These are phyloP conservation scores for Troides helena DNA, from an alignment of 2,888 invertebrate species.

Conservation along the genomic window DNA sequence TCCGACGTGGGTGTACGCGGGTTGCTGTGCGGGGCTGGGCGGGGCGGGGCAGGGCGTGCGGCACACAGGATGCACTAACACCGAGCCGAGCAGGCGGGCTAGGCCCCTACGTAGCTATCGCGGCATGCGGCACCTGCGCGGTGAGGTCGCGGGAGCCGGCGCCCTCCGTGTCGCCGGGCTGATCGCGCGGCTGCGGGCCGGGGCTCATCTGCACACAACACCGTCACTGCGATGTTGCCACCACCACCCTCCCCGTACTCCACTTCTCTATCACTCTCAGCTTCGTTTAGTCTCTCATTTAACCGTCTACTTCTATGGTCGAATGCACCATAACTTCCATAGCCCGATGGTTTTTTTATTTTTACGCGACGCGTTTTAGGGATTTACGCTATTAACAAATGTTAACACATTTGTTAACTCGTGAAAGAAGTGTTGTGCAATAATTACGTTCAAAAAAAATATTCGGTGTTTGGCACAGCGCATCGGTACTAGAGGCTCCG, in stretches of 20 bases:
- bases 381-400: background rate
- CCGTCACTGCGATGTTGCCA: slow-evolving; percentile 71
- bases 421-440: background rate
- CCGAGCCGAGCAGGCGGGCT: slow-evolving; percentile 69
- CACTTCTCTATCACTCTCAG: slow-evolving; percentile 78
- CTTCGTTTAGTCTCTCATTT: slow-evolving; percentile 42
- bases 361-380: slow-evolving; percentile 7
- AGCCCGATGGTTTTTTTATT: background rate
- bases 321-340: background rate
- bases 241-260: slow-evolving; percentile 69
- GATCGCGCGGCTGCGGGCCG: slow-evolving; percentile 73
- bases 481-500: slow-evolving; percentile 63
- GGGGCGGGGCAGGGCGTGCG: slow-evolving; percentile 47
- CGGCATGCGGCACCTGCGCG: slow-evolving; percentile 73
- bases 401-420: background rate
- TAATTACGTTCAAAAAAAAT: slow-evolving; percentile 5
- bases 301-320: slow-evolving; percentile 9
- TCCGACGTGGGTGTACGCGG: slow-evolving; percentile 55
- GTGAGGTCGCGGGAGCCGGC: slow-evolving; percentile 71
- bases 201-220: slow-evolving; percentile 79
- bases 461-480: slow-evolving; percentile 52
- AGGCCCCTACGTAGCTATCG: slow-evolving; percentile 66
- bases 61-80: slow-evolving; percentile 73
- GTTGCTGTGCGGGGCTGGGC: slow-evolving; percentile 39
- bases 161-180: slow-evolving; percentile 67